Evolutionary conservation across 2,113 vertebrate species (phyloP).

Genomic region (Tragelaphus buxtoni): DNA sequence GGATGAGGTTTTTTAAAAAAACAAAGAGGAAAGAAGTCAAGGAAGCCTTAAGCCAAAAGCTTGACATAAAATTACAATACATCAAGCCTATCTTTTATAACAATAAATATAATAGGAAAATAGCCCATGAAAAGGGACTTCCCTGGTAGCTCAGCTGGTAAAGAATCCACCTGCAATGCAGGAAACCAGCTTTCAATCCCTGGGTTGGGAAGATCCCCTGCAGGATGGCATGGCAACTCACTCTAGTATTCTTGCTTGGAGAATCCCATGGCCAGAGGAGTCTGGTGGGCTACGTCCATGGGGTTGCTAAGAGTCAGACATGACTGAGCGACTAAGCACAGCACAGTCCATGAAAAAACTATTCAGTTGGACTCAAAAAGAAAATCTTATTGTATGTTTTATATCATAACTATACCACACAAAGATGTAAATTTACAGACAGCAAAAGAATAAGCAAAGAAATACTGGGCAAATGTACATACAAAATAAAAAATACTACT

Average conservation of each 20-base stretch:
- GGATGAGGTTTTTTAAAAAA: not conserved
- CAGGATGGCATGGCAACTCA: not conserved
- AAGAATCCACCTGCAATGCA: not conserved
- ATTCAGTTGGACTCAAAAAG: not conserved
- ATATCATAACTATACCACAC: not conserved
- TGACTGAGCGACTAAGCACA: not conserved
- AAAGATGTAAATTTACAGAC: not conserved
- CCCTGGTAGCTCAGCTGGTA: not conserved
- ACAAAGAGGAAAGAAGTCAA: not conserved
- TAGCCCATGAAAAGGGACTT: not conserved
- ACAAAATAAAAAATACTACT: too few species aligned
- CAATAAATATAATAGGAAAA: not conserved
- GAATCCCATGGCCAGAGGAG: not conserved
- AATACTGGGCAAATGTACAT: too few species aligned
- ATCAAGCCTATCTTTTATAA: not conserved
- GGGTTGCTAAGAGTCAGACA: not conserved
- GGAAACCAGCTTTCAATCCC: not conserved
- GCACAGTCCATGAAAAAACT: not conserved
- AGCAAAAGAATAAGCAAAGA: not conserved
- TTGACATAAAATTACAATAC: not conserved
- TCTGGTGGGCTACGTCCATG: not conserved
- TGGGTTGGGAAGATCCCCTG: not conserved
- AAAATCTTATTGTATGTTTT: not conserved
- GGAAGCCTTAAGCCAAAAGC: not conserved
- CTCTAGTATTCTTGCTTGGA: not conserved